A percentile compares a stretch with the other conserved stretches of the same genome.
Conservation (phyloP, 1,140 invertebrate species). For the Aphaenogaster ashmeadi region DNA sequence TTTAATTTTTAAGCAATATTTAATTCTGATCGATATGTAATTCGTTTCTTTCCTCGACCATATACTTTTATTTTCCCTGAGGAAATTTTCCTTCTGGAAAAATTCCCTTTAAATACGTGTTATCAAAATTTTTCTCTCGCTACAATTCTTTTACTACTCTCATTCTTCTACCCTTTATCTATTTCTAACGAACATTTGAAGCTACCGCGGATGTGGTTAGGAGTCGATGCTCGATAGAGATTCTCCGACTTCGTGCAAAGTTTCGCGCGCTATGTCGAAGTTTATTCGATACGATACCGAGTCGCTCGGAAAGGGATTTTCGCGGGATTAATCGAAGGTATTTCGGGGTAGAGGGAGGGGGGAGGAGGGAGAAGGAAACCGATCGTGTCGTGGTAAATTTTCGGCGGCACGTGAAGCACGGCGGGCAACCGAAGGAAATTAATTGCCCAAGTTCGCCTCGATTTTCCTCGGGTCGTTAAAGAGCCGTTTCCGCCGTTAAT, state of each 20-base stretch:
- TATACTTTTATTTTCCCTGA: neutral
- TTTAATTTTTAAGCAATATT: neutral
- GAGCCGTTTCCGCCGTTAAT: slow-evolving; percentile 63
- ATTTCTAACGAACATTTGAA: neutral
- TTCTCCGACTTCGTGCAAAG: slow-evolving; percentile 40
- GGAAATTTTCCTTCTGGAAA: neutral
- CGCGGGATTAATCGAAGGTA: slow-evolving; percentile 65
- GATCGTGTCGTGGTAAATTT: slow-evolving; percentile 67
- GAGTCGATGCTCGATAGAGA: slow-evolving; percentile 10
- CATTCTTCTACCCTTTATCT: neutral
- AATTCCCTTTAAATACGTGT: neutral
- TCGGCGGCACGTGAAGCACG: slow-evolving; percentile 65
- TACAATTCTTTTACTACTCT: neutral
- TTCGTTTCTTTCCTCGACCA: neutral
- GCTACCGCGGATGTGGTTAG: neutral
- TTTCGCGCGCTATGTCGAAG: slow-evolving; percentile 49
- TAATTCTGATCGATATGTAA: neutral
- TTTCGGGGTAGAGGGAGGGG: neutral
- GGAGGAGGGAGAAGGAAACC: neutral
- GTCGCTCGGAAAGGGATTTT: slow-evolving; percentile 41
- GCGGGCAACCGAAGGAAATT: slow-evolving; percentile 64
- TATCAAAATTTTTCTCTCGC: neutral
- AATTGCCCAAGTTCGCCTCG: slow-evolving; percentile 70
- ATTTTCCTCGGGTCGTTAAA: slow-evolving; percentile 63
- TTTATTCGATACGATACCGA: slow-evolving; percentile 69